Evolutionary conservation across 2,113 vertebrate species (phyloP).

Genomic region (Propithecus coquereli): DNA sequence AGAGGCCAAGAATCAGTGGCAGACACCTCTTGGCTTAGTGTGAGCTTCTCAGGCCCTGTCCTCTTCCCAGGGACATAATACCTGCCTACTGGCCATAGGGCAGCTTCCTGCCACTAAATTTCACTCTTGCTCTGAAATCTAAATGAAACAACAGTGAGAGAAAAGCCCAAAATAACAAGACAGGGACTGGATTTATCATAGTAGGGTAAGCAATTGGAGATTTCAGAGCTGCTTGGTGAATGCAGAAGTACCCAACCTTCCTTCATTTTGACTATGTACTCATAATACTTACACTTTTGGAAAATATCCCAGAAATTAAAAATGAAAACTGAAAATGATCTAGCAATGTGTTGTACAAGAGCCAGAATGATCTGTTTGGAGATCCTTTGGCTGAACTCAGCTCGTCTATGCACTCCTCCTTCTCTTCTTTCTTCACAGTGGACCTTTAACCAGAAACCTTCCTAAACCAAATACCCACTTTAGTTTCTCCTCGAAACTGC

Average conservation of each 20-base stretch:
- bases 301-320: conserved; percentile 46
- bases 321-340: conserved; percentile 37
- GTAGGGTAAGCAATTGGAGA: not conserved
- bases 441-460: not conserved
- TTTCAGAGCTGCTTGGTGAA: not conserved
- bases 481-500: not conserved
- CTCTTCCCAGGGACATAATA: not conserved
- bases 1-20: not conserved
- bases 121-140: conserved; percentile 16
- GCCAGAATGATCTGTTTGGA: not conserved
- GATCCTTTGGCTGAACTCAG: not conserved
- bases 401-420: not conserved
- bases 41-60: not conserved
- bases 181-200: not conserved
- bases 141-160: conserved; percentile 8
- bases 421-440: not conserved
- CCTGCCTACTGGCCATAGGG: not conserved
- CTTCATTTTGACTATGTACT: conserved; percentile 9
- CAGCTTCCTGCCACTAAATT: not conserved
- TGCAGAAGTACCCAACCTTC: not conserved
- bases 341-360: not conserved
- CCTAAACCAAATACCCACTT: not conserved
- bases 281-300: conserved; percentile 5
- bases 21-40: not conserved
- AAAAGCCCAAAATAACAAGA: not conserved